Evolutionary conservation across 2,797 vertebrate species (phyloP), one percentile per base, ranked within the genome.

Genomic region (Sebastes alutus): DNA sequence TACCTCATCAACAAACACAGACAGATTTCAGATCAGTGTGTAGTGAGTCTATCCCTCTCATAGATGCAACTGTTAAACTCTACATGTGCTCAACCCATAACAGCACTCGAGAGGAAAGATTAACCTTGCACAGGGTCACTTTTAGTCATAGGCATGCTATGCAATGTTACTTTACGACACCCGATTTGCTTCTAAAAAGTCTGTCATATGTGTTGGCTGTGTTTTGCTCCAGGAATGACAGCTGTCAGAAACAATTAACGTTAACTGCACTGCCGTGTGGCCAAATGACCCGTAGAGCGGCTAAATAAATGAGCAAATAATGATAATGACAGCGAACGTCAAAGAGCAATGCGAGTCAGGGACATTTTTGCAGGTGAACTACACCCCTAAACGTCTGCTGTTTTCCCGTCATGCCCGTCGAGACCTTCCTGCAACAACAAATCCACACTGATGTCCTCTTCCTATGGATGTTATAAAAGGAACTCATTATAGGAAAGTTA

Each of bases 321-420:
- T n/a, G 29, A 68, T 23, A 7, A 27, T 65, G 63, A 27, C 38
- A 46, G 32, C 11, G n/a, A 22, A n/a, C 4, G 52, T 30, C 64
- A 66, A 29, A 27, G 25, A 49, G 38, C 62, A 42, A 49, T 20
- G 42, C 2, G 20, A 56, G n/a, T 54, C 52, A 12, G 52, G 52
- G n/a, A 54, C 9, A 18, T 54, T 54, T 52, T 22, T 10, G 52
- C 52, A 54, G 52, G 52, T 54, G 52, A 54, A 54, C 20, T 54
- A 5, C n/a, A 54, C 20, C 52, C 0, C 20, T 52, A n/a, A 52
- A 11, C 20, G 7, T 52, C 49, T 52, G 49, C 0, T 52, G 2
- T 52, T 52, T 52, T n/a, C 18, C 46, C 0, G 46, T n/a, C 4
- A 0, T 46, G 5, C 18, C 46, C 18, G 2, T n/a, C 18, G 46